Base-by-base conservation (phyloP, 2,888 invertebrate genomes). In the Plebejus argus region DNA sequence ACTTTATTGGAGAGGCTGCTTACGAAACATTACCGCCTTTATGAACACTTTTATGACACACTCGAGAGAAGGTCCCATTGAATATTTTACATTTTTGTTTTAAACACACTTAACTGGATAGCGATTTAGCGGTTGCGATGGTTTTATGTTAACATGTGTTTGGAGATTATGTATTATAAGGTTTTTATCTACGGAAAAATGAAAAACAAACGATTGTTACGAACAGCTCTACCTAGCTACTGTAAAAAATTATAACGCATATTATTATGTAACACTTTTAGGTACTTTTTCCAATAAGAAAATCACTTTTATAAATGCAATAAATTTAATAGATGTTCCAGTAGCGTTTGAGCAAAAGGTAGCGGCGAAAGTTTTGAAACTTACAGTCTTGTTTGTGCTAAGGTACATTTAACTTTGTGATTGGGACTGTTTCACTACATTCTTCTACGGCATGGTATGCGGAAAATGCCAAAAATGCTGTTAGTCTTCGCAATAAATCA, bases 1-100 rank as follows among this genome's bases (percentile, higher is more conserved):
- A 66, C 66, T 33, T 66, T 66, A 66, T 66, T 66, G 66, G 66
- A 66, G 66, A 66, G 66, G 28, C 15, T 33, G 66, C 23, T 66
- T 33, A 66, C 18, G 23, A 61, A 33, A 66, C 66, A 66, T 66
- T 66, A 66, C 66, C 28, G 66, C 66, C 33, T 66, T 66, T 66
- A 66, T 66, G 18, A 66, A 66, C 66, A 66, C 66, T 66, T 66
- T 28, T 61, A 61, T 23, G 20, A 18, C 28, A 66, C 28, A 33
- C 66, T 66, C 20, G 4, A 66, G 33, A 33, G 66, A 66, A 28
- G 66, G 28, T 18, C 15, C 28, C 66, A 66, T 33, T 66, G 66
- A 66, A 66, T 33, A 66, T 66, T 66, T 4, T 15, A 15, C 61
- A 66, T 66, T 28, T 58, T 28, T 66, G 28, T 66, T 66, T 66